phyloP scores from a whole-genome alignment of 2,797 vertebrate species.

The Xenentodon cancila region DNA sequence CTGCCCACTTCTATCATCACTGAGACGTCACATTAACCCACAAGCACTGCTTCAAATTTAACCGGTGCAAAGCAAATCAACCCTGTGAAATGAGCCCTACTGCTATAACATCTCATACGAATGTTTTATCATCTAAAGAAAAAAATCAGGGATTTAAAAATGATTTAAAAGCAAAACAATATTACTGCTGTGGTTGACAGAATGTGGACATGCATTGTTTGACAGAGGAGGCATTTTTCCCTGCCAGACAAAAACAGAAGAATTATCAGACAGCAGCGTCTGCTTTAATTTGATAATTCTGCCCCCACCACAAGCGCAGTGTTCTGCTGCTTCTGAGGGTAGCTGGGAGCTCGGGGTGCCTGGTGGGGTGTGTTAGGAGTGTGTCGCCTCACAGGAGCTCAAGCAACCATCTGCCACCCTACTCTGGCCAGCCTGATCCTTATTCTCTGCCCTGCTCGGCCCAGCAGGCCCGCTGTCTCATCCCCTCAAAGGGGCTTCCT shows the following conservation, averaged over 20 bases:
- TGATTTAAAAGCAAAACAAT: slow-evolving; percentile 57
- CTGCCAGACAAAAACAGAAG: slow-evolving; percentile 66
- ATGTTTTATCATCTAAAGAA: slow-evolving; percentile 54
- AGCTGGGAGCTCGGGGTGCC: slow-evolving; percentile 60
- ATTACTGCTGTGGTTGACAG: slow-evolving; percentile 48
- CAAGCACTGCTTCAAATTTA: slow-evolving; percentile 57
- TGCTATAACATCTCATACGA: slow-evolving; percentile 55
- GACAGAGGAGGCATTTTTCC: slow-evolving; percentile 53
- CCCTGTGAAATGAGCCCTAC: slow-evolving; percentile 82
- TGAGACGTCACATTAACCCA: slow-evolving; percentile 31
- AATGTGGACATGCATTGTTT: slow-evolving; percentile 63
- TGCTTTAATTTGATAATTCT: slow-evolving; percentile 57
- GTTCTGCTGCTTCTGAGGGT: slow-evolving; percentile 43
- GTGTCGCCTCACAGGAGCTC: slow-evolving; percentile 80
- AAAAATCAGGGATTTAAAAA: slow-evolving; percentile 60
- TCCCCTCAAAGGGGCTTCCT: slow-evolving; percentile 70
- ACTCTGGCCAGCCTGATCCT: slow-evolving; percentile 84
- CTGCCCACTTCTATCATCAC: slow-evolving; percentile 29
- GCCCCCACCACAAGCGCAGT: slow-evolving; percentile 8
- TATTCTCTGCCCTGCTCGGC: slow-evolving; percentile 64
- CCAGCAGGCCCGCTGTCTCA: slow-evolving; percentile 73
- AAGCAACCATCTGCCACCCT: slow-evolving; percentile 90
- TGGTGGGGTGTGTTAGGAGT: slow-evolving; percentile 64
- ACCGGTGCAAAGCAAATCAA: slow-evolving; percentile 84
- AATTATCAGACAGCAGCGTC: slow-evolving; percentile 61